Evolutionary conservation across 2,888 invertebrate genomes (phyloP), one percentile per base, ranked within the genome.

Genomic region (Limnephilus marmoratus): DNA sequence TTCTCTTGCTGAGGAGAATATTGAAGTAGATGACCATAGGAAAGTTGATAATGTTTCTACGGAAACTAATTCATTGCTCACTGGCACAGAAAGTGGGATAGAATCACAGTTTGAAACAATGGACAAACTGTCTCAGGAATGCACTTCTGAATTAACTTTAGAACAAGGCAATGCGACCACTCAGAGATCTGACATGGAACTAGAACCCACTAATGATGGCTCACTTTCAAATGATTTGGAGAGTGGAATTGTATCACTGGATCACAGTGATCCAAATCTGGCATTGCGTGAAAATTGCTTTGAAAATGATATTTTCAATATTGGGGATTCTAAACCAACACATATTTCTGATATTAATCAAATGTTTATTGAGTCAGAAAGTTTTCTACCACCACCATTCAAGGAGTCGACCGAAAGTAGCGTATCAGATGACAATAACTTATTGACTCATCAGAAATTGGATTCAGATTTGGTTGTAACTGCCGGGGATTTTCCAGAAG

Each of bases 81-180:
- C 81, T 37, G 90, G 81, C 37, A 81, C 81, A 24, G 90, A 90
- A 81, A 90, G 90, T 81, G 90, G 90, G 34, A 81, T 90, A 12
- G 81, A 90, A 49, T 90, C 90, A 45, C 90, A 90, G 81, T 31
- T 81, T 41, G 81, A 81, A 37, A 81, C 90, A 11, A 90, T 80
- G 53, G 88, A 88, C 15, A n/a, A 68, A n/a, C 24, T 31, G 11
- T 53, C 53, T 88, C 31, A 31, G 29, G 68, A 53, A 68, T 37
- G n/a, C 18, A 7, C 49, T 68, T 29, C 68, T 7, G 85, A 85
- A 85, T 41, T 24, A 41, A 41, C 41, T 24, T 68, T 68, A 24
- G 41, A 86, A 29, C 41, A 29, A 11, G 88, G 29, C 29, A 88
- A 68, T 24, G 18, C 15, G 4, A 29, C 18, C 9, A 45, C 41